phyloP scores from a whole-genome alignment of 2,113 vertebrate species.

The Turdus rufiventris region DNA sequence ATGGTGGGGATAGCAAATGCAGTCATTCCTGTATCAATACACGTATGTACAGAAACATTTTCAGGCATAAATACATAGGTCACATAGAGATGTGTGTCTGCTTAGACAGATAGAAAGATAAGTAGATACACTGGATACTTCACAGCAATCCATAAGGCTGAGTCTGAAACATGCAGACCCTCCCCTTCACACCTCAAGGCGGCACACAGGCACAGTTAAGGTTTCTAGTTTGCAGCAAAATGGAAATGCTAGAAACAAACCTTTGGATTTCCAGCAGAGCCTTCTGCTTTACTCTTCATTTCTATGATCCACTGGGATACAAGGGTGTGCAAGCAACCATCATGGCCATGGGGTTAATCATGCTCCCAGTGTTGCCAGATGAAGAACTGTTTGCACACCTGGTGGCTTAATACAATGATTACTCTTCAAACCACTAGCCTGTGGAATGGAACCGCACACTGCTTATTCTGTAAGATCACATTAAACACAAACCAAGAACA shows the following conservation, averaged over 20 bases:
- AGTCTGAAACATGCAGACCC: rapidly evolving
- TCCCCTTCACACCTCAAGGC: background rate
- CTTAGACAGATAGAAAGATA: background rate
- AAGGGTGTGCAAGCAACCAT: background rate
- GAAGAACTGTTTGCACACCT: background rate
- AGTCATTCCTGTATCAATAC: background rate
- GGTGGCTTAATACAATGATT: background rate
- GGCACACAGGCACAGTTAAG: background rate
- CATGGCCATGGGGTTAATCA: rapidly evolving
- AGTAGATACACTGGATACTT: background rate
- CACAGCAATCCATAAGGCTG: background rate
- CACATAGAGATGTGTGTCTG: rapidly evolving
- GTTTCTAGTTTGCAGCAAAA: background rate
- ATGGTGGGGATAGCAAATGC: rapidly evolving
- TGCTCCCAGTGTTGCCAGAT: background rate
- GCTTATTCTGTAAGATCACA: background rate
- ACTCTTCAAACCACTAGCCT: background rate
- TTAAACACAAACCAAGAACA: background rate
- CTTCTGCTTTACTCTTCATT: background rate
- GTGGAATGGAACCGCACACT: rapidly evolving
- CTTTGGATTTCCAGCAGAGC: background rate
- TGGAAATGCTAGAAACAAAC: background rate
- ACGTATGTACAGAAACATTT: rapidly evolving
- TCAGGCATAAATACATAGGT: rapidly evolving
- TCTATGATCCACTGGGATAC: background rate